Evolutionary conservation across 1,140 invertebrate genomes (phyloP).

Genomic region (Dendroctonus valens): DNA sequence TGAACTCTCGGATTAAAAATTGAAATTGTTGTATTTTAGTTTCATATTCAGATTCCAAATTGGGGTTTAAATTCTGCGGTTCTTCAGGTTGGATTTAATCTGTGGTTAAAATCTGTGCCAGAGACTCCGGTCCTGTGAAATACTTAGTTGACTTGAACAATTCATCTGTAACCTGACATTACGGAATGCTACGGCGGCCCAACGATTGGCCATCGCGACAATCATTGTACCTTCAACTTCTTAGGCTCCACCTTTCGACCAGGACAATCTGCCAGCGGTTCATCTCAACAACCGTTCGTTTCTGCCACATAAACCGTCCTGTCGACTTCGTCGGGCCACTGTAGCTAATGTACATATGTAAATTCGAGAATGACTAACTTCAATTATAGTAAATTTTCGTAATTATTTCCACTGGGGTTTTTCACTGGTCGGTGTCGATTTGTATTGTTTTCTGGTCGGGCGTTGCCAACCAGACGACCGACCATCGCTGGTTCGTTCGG

Average conservation of each 20-base stretch:
- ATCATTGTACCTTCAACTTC: conserved; percentile 39
- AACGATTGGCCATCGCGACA: conserved; percentile 42
- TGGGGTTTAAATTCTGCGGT: too few relatives aligned
- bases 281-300: conserved; percentile 23
- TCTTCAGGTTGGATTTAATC: too few relatives aligned
- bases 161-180: too few relatives aligned
- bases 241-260: conserved; percentile 40
- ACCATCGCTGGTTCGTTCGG: too few relatives aligned
- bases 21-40: too few relatives aligned
- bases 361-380: conserved; percentile 36
- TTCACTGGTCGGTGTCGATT: conserved; percentile 6
- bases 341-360: conserved; percentile 40
- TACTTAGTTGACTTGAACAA: too few relatives aligned
- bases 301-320: background rate
- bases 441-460: conserved; percentile 9
- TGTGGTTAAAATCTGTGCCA: too few relatives aligned
- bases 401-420: conserved; percentile 32
- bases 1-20: too few relatives aligned
- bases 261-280: conserved; percentile 32
- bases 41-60: too few relatives aligned
- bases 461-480: conserved; percentile 1
- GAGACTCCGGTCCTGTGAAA: too few relatives aligned
- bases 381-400: conserved; percentile 39
- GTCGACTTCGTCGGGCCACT: conserved; percentile 17
- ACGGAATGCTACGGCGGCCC: conserved; percentile 5